Base-by-base conservation (phyloP, 2,888 invertebrate genomes). In the Caenorhabditis sp. region DNA sequence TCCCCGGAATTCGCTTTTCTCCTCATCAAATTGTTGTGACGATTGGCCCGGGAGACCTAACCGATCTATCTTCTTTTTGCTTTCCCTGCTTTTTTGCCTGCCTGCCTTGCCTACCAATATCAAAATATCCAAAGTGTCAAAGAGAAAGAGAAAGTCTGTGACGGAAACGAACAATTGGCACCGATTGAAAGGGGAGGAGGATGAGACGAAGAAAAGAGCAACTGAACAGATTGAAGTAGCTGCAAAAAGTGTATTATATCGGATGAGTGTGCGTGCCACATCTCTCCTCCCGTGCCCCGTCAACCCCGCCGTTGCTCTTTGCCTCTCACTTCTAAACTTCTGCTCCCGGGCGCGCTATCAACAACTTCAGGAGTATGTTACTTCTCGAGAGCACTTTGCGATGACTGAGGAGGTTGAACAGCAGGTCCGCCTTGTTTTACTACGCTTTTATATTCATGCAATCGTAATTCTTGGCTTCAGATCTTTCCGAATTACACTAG, bases 201-300 rank as follows among this genome's bases (percentile, higher is more conserved):
- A 17, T 30, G 43, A 43, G 41, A 43, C 22, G 27, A 26, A 22
- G 48, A 56, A 70, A 70, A 70, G 70, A 59, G 59, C 70, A 70
- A 70, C 59, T 70, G 70, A 70, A 70, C 70, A 70, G 70, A 70
- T 70, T 70, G 70, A 70, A 70, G 70, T 53, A 70, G 70, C 70
- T 70, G 70, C 70, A 59, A 70, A 70, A 70, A 70, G 70, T 70
- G 70, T 68, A 68, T 68, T 68, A 68, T 68, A 68, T 68, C 68
- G 15, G 50, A 59, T 68, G 68, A 59, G 68, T 55, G 52, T 68
- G 58, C 52, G 68, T 68, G 68, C 58, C 68, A 68, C 68, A 59
- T 58, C 58, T 68, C 58, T 58, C 27, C 48, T 30, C 55, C 43
- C 53, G 53, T 65, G 63, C 53, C 56, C 27, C 39, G 63, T 55